phyloP scores from a whole-genome alignment of 2,888 invertebrate genomes.

The Mactromeris polynyma region DNA sequence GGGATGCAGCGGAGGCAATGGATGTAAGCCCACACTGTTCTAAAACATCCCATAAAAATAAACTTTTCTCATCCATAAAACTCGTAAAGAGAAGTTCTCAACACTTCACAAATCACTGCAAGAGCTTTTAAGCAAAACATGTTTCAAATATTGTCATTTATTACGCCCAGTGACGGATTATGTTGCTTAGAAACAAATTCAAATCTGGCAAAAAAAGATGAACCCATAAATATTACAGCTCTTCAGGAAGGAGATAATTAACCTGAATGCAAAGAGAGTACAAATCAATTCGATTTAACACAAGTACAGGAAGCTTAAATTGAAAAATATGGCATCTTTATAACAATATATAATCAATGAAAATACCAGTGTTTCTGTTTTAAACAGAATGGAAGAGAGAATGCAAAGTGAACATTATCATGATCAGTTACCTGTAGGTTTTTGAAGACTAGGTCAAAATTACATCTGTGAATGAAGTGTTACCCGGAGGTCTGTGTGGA shows the following conservation, averaged over 20 bases:
- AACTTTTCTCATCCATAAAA: background rate
- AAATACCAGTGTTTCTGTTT: background rate
- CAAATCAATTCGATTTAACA: background rate
- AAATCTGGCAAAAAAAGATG: background rate
- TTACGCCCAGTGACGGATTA: background rate
- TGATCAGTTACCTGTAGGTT: too few species aligned
- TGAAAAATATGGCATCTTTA: background rate
- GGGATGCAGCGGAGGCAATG: background rate
- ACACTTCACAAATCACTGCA: slow-evolving; percentile 9
- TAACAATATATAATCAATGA: background rate
- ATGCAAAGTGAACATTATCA: background rate
- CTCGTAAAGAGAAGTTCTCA: background rate
- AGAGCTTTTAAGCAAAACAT: background rate
- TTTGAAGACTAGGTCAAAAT: background rate
- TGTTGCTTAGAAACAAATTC: background rate
- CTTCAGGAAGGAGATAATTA: background rate
- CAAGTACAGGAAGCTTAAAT: background rate
- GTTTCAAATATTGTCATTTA: background rate
- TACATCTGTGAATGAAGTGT: too few species aligned
- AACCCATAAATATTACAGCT: background rate
- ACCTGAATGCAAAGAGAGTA: background rate
- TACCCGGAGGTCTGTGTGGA: too few species aligned
- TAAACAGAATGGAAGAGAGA: background rate
- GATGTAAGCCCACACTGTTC: background rate
- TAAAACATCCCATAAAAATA: background rate